Percentiles rank a stretch among this genome's conserved stretches.
Evolutionary conservation across 2,797 vertebrate species (phyloP).

Genomic region (Yasuhikotakia modesta): DNA sequence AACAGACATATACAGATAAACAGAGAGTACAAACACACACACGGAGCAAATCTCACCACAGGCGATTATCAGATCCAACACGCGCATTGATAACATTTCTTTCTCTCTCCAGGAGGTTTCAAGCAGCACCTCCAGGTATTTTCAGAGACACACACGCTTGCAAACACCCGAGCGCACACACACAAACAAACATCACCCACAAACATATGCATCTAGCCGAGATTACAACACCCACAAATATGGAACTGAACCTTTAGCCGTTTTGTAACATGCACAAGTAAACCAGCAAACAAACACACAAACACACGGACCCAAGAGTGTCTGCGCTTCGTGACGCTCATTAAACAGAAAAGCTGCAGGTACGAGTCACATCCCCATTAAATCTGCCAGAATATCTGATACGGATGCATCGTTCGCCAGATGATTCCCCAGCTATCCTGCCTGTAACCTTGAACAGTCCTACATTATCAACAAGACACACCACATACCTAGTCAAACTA

Average conservation of each 20-base stretch:
- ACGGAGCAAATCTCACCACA: conserved; percentile 3
- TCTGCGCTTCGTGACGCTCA: conserved; percentile 28
- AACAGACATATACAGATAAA: conserved; percentile 5
- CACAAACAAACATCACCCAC: neutral
- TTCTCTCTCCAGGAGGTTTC: conserved; percentile 47
- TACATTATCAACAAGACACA: neutral
- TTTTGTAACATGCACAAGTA: conserved; percentile 1
- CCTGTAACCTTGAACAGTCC: neutral
- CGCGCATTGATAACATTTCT: conserved; percentile 2
- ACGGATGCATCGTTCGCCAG: neutral
- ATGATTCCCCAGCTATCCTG: conserved; percentile 52
- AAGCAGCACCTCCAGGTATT: conserved; percentile 54
- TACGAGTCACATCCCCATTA: conserved; percentile 25
- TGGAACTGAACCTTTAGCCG: neutral
- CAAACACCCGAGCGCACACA: neutral
- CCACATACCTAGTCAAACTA: neutral
- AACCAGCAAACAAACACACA: neutral
- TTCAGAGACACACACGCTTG: conserved; percentile 31
- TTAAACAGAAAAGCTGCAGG: conserved; percentile 29
- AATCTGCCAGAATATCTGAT: conserved; percentile 4
- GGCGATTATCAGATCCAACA: conserved; percentile 32
- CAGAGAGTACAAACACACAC: conserved; percentile 6
- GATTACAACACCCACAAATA: conserved; percentile 10
- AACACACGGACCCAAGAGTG: neutral
- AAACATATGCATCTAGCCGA: neutral